Evolutionary conservation across 2,113 vertebrate species (phyloP), one percentile per base, ranked within the genome.

Genomic region (Malurus alboscapulatus): DNA sequence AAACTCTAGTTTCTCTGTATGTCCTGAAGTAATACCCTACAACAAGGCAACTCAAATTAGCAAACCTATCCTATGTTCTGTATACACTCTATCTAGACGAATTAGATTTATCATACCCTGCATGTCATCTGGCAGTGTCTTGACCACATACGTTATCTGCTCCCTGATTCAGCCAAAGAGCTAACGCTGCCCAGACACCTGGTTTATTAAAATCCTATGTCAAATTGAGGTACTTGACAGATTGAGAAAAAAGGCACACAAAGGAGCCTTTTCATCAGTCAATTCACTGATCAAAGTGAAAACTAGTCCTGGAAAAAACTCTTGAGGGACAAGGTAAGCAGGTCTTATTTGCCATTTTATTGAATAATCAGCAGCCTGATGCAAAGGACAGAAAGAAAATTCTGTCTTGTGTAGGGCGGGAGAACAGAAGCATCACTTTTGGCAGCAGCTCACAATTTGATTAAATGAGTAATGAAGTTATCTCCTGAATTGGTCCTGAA

Each of bases 91-190:
- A 2, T 54, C 36, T 53, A 20, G 42, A 47, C 17, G 29, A 30
- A 40, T 69, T 40, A 57, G 42, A 57, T 75, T 48, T 17, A 40
- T 61, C 10, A 3, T 68, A 34, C 32, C 26, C 44, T 51, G 54
- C 2, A 1, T 42, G 9, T 40, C 18, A 7, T 40, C 50, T 57
- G 15, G 26, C 38, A 53, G 11, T 7, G 4, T 40, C 2, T 1
- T 32, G 54, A 65, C 32, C 51, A 16, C 0, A 1, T n/a, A 5
- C 17, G 6, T 53, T 8, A 19, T 45, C 29, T 3, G 0, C n/a
- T 72, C 44, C 0, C 1, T 79, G 67, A 45, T 47, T 73, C 42
- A 40, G 16, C 58, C 34, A 58, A 51, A 63, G 54, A 55, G 29
- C 45, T 61, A 27, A 13, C 0, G 0, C 45, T 76, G 29, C 50